phyloP scores from a whole-genome alignment of 1,140 invertebrate genomes.

The Chionoecetes opilio region DNA sequence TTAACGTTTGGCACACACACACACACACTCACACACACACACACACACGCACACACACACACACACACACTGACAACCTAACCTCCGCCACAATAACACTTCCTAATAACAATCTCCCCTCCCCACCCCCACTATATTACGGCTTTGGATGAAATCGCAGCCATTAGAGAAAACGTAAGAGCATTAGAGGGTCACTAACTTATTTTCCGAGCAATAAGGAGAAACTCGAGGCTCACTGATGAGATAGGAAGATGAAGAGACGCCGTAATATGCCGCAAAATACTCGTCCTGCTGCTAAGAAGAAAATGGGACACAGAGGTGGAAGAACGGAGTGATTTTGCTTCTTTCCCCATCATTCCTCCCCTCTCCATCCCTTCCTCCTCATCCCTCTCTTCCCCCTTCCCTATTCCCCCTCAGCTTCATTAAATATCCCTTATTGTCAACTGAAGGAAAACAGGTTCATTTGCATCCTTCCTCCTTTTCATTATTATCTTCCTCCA shows the following conservation, averaged over 20 bases:
- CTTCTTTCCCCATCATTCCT: not conserved
- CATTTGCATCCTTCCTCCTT: not conserved
- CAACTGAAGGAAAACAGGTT: not conserved
- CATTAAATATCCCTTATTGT: not conserved
- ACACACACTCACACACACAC: too few relatives aligned
- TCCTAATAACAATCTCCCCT: not conserved
- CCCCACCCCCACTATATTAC: not conserved
- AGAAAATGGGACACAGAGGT: too few relatives aligned
- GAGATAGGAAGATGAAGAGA: not conserved
- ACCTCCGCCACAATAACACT: not conserved
- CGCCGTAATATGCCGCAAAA: not conserved
- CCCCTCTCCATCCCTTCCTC: not conserved
- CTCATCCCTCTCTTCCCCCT: not conserved
- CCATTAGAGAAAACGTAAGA: not conserved
- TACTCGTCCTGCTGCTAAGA: not conserved
- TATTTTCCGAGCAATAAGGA: constrained; percentile 10
- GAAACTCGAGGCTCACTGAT: not conserved
- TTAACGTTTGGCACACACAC: too few relatives aligned
- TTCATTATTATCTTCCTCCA: not conserved
- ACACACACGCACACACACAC: not conserved
- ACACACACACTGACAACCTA: not conserved
- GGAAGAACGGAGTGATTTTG: too few relatives aligned
- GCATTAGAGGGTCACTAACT: constrained; percentile 19
- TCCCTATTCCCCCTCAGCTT: not conserved
- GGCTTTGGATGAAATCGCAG: not conserved